phyloP scores from a whole-genome alignment of 2,888 invertebrate species.

The Cheilosia vulpina region DNA sequence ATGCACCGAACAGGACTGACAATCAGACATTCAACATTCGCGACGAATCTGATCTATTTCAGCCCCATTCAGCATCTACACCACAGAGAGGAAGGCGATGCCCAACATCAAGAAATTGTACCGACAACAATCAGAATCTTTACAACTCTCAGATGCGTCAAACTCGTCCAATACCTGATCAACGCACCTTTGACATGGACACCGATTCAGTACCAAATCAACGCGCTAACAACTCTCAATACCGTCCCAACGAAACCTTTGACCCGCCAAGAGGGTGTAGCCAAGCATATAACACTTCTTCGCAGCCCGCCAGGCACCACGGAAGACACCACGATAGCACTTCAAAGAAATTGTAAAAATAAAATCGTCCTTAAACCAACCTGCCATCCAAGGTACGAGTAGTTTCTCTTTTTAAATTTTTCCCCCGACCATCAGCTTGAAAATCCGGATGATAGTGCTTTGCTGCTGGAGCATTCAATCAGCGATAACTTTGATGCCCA shows the following conservation, averaged over 20 bases:
- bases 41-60: background rate
- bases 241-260: background rate
- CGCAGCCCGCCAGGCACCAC: background rate
- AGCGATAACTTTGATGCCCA: conserved; percentile 59
- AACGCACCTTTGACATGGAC: background rate
- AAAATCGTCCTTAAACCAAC: conserved; percentile 21
- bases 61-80: conserved; percentile 70
- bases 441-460: conserved; percentile 17
- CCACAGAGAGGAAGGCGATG: conserved; percentile 24
- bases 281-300: background rate
- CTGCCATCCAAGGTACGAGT: background rate
- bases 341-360: background rate
- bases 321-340: background rate
- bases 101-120: conserved; percentile 71
- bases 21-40: background rate
- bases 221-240: background rate
- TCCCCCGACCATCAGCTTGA: background rate
- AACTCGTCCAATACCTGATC: background rate
- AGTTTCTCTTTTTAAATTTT: conserved; percentile 11
- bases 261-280: background rate
- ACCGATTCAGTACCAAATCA: background rate
- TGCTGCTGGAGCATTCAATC: conserved; percentile 38
- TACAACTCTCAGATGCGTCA: background rate
- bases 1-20: background rate
- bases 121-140: conserved; percentile 59